A percentile compares a stretch with the other conserved stretches of the same genome.
Evolutionary conservation across 2,797 vertebrate genomes (phyloP).

Genomic region (Glossophaga mutica): DNA sequence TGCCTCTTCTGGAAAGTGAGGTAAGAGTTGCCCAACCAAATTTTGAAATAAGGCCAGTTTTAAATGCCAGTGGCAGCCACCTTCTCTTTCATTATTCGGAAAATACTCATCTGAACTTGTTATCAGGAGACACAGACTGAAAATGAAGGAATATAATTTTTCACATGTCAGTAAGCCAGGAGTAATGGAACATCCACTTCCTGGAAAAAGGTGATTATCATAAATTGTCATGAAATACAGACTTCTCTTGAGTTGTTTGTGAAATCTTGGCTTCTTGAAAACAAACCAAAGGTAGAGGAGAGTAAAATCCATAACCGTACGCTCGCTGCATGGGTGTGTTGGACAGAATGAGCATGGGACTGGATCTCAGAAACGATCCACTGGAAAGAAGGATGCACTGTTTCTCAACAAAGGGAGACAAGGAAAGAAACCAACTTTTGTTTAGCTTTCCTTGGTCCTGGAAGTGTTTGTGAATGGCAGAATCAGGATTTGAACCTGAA

Average conservation of each 20-base stretch:
- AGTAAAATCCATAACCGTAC: neutral
- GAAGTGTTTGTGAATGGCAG: neutral
- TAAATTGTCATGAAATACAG: neutral
- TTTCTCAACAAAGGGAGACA: neutral
- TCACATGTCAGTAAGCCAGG: neutral
- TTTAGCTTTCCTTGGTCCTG: neutral
- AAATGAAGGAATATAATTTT: neutral
- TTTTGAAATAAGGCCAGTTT: conserved; percentile 46
- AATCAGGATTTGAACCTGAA: neutral
- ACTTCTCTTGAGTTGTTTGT: neutral
- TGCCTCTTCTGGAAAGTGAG: conserved; percentile 30
- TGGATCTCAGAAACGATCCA: neutral
- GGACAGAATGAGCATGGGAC: neutral
- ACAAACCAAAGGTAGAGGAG: neutral
- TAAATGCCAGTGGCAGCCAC: neutral
- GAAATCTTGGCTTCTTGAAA: conserved; percentile 1
- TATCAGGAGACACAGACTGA: conserved; percentile 26
- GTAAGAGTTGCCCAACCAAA: conserved; percentile 3
- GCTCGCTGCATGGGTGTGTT: neutral
- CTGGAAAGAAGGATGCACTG: neutral
- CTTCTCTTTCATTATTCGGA: conserved; percentile 23
- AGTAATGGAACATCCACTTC: neutral
- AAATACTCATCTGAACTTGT: neutral
- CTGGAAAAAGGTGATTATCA: conserved; percentile 16
- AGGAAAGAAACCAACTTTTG: neutral